phyloP scores from a whole-genome alignment of 2,113 vertebrate species.

The Azemiops feae region DNA sequence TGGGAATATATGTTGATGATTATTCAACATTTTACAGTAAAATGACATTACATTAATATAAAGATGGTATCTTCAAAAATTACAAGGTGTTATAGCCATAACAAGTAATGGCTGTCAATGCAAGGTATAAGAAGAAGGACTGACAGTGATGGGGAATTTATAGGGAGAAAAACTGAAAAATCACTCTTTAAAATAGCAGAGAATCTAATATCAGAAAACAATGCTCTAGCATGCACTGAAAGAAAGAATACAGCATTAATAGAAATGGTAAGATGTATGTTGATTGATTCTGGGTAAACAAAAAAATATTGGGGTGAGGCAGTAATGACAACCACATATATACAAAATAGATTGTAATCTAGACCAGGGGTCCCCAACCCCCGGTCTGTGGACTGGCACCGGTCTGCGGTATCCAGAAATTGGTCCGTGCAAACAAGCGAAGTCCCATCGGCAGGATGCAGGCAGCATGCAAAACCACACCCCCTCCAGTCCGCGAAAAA shows the following conservation, averaged over 20 bases:
- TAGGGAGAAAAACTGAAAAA: neutral
- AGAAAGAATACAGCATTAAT: neutral
- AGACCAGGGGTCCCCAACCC: too few species aligned
- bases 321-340: neutral
- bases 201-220: neutral
- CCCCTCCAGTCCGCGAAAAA: too few species aligned
- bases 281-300: neutral
- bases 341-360: neutral
- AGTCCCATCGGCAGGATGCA: too few species aligned
- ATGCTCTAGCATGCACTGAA: neutral
- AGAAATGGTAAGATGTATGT: neutral
- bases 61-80: neutral
- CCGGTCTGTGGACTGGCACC: too few species aligned
- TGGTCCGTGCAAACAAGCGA: too few species aligned
- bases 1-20: neutral
- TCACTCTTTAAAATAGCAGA: neutral
- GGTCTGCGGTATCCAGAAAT: too few species aligned
- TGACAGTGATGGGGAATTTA: neutral
- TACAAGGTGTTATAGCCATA: neutral
- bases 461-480: too few species aligned
- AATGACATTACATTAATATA: neutral
- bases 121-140: neutral
- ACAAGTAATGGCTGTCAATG: neutral
- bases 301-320: neutral
- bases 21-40: neutral